phyloP scores from a whole-genome alignment of 2,888 invertebrate species.

The Penaeus monodon region DNA sequence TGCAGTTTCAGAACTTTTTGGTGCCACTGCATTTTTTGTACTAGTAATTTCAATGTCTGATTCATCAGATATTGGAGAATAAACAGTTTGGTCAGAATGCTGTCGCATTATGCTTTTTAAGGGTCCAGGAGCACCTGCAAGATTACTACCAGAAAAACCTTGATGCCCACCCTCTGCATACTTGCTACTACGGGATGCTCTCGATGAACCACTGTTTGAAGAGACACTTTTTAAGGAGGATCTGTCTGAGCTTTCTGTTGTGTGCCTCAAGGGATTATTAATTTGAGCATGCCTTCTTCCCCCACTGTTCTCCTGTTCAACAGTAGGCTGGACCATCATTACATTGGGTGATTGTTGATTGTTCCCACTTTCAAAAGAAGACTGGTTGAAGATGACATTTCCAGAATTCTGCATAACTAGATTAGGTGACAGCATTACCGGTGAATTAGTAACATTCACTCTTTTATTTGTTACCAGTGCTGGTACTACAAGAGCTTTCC shows the following conservation, averaged over 20 bases:
- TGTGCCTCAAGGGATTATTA: no score
- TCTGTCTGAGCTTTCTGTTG: no score
- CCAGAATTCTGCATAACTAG: constrained; percentile 12
- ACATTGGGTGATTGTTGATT: not conserved
- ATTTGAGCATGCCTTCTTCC: no score
- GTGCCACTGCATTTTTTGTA: constrained; percentile 1
- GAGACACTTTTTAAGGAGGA: no score
- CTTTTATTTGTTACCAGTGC: constrained; percentile 37
- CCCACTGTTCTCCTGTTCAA: no score
- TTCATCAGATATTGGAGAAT: constrained; percentile 57
- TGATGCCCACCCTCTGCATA: no score
- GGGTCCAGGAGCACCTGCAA: not conserved
- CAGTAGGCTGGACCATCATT: not conserved
- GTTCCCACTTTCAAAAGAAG: not conserved
- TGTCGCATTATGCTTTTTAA: constrained; percentile 29
- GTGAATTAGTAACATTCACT: constrained; percentile 38
- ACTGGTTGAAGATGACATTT: not conserved
- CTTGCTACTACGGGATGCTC: no score
- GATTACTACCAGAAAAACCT: no score
- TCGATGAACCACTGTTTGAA: no score
- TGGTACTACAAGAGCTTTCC: constrained; percentile 53
- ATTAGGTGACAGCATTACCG: constrained; percentile 25
- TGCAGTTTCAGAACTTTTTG: not conserved
- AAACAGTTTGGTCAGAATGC: constrained; percentile 34
- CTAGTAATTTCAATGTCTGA: constrained; percentile 32